Base-by-base conservation (phyloP, 2,113 vertebrate species). In the Nothocercus nigrocapillus region DNA sequence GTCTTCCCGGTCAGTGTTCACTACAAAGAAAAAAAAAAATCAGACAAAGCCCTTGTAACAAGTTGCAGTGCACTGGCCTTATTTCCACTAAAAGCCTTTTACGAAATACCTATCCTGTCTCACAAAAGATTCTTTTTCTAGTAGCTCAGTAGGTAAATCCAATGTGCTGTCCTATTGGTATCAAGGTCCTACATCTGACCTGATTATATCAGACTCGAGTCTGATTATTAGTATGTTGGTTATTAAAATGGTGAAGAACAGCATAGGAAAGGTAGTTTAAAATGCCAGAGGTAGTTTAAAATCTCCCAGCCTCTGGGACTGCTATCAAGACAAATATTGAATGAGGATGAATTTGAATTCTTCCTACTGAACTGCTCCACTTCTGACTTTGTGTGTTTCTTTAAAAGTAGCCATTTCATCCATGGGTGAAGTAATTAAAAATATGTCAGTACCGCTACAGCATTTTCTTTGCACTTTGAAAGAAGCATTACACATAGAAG, bases 81-180 rank as follows among this genome's bases (percentile, higher is more conserved):
- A 36, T 47, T 83, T 94, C 67, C 40, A 62, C 21, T 88, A 51
- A 84, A 84, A 58, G 8, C 22, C 4, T 1, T 74, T 88, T 77
- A 17, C 9, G 58, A 66, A 93, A 45, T 72, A 16, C 34, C 42
- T 64, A 0, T 69, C 34, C 56, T 77, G 36, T 16, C 16, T 83
- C 17, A 62, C 12, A 11, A 44, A 59, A 64, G 27, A 38, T 51
- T 72, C 2, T 70, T 77, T 76, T 77, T 82, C 36, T 49, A 64
- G 30, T 20, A 63, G 22, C 5, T 69, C 34, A 49, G 21, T 75
- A 62, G 30, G 42, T 83, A 81, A 81, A 69, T 83, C 42, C 17
- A 9, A 0, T 82, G 42, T 42, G 68, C 30, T 36, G 0, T 83
- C 40, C 16, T 7, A 8, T 28, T 72, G 38, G 5, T 6, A 6